phyloP scores from a whole-genome alignment of 2,888 invertebrate species.

The Scaptomyza polygonia region DNA sequence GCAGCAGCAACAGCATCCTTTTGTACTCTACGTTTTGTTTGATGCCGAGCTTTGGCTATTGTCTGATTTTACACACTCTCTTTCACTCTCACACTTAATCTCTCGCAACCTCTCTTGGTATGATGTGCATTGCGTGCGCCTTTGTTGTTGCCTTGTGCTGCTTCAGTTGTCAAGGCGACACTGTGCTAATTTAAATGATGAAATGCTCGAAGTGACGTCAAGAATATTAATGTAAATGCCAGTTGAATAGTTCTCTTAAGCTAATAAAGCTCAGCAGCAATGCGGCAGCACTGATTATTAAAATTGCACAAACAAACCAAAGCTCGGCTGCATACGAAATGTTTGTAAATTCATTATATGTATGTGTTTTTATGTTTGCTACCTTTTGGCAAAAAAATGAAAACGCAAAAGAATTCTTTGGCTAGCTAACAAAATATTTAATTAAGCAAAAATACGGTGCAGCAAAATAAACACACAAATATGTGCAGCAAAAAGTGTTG shows the following conservation, averaged over 20 bases:
- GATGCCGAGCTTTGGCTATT: slow-evolving; percentile 45
- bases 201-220: slow-evolving; percentile 44
- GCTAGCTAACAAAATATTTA: slow-evolving; percentile 66
- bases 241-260: background rate
- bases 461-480: slow-evolving; percentile 52
- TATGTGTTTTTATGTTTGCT: slow-evolving; percentile 7
- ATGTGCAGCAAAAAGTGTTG: slow-evolving; percentile 7
- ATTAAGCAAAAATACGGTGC: slow-evolving; percentile 73
- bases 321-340: background rate
- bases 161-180: slow-evolving; percentile 56
- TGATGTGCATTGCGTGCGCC: slow-evolving; percentile 45
- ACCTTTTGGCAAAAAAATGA: slow-evolving; percentile 9
- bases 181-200: slow-evolving; percentile 72
- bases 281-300: slow-evolving; percentile 47
- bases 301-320: slow-evolving; percentile 33
- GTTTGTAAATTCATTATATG: background rate
- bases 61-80: slow-evolving; percentile 44
- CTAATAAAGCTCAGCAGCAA: slow-evolving; percentile 32
- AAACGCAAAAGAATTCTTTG: slow-evolving; percentile 37
- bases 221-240: slow-evolving; percentile 18
- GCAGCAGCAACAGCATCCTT: slow-evolving; percentile 32
- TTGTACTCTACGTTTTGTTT: slow-evolving; percentile 49
- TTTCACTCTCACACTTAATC: background rate
- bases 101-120: background rate
- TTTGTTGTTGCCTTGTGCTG: slow-evolving; percentile 34